Evolutionary conservation across 2,113 vertebrate genomes (phyloP), one percentile per base, ranked within the genome.

Genomic region (Eptatretus burgeri): DNA sequence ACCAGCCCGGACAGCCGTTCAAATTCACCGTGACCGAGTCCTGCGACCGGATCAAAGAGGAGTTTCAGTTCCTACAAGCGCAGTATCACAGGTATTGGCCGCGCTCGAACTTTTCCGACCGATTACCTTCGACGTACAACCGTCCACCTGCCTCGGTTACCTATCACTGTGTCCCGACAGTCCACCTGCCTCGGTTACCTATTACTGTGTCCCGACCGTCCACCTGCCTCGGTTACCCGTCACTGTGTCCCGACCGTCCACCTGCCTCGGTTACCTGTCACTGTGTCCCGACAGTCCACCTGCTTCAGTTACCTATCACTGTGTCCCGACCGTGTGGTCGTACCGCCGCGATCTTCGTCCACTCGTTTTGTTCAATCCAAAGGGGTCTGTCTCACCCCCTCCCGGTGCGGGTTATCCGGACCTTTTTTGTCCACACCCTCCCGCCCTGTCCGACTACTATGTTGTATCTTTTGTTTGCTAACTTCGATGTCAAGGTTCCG

Each of bases 21-120:
- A 89, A 89, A 76, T 89, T 89, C 77, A 89, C 84, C 0, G 84
- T 89, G 68, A 83, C 85, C 3, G 85, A 89, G 69, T 89, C 85
- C 52, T 89, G 84, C 41, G 84, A 89, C 71, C 69, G 84, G 74
- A 87, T 89, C 75, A 89, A 89, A 79, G 84, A 89, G 67, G 84
- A 89, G 69, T 87, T 89, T 75, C 85, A 89, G 80, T 87, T 89
- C 68, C 75, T 89, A 68, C 85, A 89, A 74, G 85, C 85, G 65
- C 85, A 87, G 66, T 89, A 87, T 74, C 85, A 87, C 82, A 89
- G 84, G 84, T 87, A 77, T 78, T n/a, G 68, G 63, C 50, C 11
- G 13, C 14, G 3, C 14, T 10, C 14, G 27, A 41, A 41, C 27
- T 41, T 41, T 41, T 41, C 27, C 27, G 7, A 3, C 3, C 3